Evolutionary conservation across 2,113 vertebrate genomes (phyloP).

Genomic region (Phyllostomus hastatus): DNA sequence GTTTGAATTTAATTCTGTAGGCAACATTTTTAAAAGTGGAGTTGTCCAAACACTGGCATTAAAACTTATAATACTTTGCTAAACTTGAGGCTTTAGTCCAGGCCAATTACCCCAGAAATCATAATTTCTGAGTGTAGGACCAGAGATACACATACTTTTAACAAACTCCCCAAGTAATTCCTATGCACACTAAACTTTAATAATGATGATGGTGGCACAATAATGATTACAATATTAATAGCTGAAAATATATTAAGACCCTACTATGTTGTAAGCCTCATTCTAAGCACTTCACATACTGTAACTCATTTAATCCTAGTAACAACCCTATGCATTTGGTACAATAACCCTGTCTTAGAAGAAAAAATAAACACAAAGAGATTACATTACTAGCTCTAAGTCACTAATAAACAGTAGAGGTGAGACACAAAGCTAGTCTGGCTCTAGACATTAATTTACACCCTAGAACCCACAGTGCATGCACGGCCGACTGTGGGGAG

Average conservation of each 20-base stretch:
- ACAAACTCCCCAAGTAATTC: background rate
- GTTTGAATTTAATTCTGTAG: background rate
- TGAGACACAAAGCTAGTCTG: background rate
- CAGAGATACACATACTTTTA: background rate
- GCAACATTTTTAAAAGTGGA: background rate
- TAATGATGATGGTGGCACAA: background rate
- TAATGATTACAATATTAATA: background rate
- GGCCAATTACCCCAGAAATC: background rate
- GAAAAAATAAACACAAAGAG: constrained; percentile 12
- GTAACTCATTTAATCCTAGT: background rate
- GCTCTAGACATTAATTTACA: background rate
- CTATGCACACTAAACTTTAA: background rate
- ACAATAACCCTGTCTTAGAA: background rate
- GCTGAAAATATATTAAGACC: background rate
- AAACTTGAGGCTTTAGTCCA: background rate
- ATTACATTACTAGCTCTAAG: background rate
- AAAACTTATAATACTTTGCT: background rate
- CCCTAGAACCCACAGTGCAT: background rate
- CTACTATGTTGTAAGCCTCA: background rate
- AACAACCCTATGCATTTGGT: background rate
- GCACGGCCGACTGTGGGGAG: background rate
- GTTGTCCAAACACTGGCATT: background rate
- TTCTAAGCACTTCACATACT: background rate
- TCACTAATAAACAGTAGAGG: background rate
- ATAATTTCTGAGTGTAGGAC: background rate